phyloP scores from a whole-genome alignment of 1,140 invertebrate species.

The Zaprionus tsacasi region DNA sequence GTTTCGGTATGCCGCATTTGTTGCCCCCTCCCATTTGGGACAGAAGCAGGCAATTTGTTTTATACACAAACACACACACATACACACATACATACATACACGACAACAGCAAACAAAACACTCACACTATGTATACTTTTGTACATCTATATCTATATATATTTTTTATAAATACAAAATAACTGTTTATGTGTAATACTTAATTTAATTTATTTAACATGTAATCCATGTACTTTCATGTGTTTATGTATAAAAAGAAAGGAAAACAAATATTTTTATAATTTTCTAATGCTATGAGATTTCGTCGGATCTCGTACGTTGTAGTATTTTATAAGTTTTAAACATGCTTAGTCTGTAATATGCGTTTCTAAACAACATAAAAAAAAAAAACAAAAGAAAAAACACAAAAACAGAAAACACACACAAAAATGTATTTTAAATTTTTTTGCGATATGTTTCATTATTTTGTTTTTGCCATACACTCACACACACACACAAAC shows the following conservation, averaged over 20 bases:
- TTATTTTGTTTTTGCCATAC: slow-evolving; percentile 66
- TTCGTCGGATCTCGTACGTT: slow-evolving; percentile 80
- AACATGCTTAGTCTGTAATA: slow-evolving; percentile 65
- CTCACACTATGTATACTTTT: slow-evolving; percentile 21
- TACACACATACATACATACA: slow-evolving; percentile 20
- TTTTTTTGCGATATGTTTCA: slow-evolving; percentile 6
- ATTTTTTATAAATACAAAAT: slow-evolving; percentile 45
- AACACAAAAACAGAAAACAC: slow-evolving; percentile 22
- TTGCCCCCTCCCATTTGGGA: slow-evolving; percentile 46
- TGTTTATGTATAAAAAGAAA: slow-evolving; percentile 40
- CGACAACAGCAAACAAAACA: slow-evolving; percentile 21
- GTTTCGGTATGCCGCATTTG: slow-evolving; percentile 32
- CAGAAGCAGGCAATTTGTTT: slow-evolving; percentile 24
- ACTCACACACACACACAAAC: background rate
- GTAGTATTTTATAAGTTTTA: slow-evolving; percentile 83
- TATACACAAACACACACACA: slow-evolving; percentile 40
- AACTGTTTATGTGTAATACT: slow-evolving; percentile 42
- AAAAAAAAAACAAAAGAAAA: slow-evolving; percentile 5
- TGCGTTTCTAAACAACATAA: slow-evolving; percentile 60
- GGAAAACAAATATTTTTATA: slow-evolving; percentile 25
- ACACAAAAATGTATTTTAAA: slow-evolving; percentile 60
- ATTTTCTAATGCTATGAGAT: slow-evolving; percentile 75
- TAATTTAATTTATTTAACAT: slow-evolving; percentile 77
- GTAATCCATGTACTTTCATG: slow-evolving; percentile 51
- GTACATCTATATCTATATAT: slow-evolving; percentile 43